A percentile compares a stretch with the other conserved stretches of the same genome.
Conservation (phyloP, 2,888 invertebrate species). For the Thera britannica region DNA sequence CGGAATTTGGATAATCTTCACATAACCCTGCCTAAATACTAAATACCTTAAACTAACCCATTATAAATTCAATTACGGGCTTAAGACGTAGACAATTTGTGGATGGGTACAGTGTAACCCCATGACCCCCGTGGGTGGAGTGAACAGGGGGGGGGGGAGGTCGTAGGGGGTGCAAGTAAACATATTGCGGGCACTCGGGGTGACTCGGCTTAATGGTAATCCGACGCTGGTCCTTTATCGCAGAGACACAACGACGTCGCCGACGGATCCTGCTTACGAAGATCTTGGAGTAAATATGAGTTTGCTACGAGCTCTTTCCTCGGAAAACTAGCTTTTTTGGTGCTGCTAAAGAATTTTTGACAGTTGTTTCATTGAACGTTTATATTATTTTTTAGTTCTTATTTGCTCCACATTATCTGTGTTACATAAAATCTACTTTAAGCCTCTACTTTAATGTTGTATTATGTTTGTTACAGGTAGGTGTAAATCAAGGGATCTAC, state of each 20-base stretch:
- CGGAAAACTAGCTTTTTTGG: neutral
- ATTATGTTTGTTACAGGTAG: no score
- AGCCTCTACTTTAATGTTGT: no score
- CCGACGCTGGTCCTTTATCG: conserved; percentile 67
- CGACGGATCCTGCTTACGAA: conserved; percentile 8
- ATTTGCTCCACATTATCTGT: no score
- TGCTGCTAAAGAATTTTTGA: no score
- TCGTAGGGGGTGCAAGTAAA: conserved; percentile 51
- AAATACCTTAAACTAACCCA: conserved; percentile 79
- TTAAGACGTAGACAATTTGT: conserved; percentile 76
- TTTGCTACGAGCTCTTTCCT: neutral
- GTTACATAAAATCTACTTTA: no score
- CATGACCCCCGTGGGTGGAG: conserved; percentile 9
- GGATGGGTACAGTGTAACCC: conserved; percentile 51
- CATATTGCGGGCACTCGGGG: conserved; percentile 72
- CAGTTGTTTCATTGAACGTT: neutral
- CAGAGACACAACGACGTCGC: conserved; percentile 45
- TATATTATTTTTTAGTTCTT: no score
- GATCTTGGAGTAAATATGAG: conserved; percentile 9
- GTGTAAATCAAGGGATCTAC: no score
- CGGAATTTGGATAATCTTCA: conserved; percentile 38
- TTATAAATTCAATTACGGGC: conserved; percentile 82
- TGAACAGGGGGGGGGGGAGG: conserved; percentile 27
- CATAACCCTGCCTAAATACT: conserved; percentile 60
- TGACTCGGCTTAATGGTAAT: conserved; percentile 52